phyloP scores from a whole-genome alignment of 1,140 invertebrate species.

The Procambarus clarkii region DNA sequence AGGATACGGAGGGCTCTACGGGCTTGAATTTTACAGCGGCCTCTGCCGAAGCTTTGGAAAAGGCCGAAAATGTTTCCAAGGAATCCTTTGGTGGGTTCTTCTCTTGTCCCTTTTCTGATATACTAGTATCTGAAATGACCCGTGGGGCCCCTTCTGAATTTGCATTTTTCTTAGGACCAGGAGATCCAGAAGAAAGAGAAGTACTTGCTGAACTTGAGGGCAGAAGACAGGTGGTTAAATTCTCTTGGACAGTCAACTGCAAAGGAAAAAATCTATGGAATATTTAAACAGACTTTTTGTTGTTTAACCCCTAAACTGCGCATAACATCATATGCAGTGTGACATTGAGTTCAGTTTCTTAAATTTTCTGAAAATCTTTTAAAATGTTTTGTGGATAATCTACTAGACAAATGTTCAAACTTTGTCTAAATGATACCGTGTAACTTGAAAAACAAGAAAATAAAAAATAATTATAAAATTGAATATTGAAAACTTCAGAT shows the following conservation, averaged over 20 bases:
- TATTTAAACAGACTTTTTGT: no score
- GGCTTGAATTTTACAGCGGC: constrained; percentile 29
- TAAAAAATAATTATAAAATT: no score
- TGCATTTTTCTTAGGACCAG: neutral
- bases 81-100: neutral
- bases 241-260: constrained; percentile 46
- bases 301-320: no score
- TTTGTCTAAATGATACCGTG: no score
- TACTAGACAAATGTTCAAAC: no score
- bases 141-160: neutral
- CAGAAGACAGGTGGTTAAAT: constrained; percentile 29
- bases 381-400: no score
- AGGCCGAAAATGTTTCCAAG: constrained; percentile 1
- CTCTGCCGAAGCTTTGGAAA: constrained; percentile 51
- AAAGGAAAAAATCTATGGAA: neutral
- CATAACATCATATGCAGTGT: no score
- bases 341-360: no score
- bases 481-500: no score
- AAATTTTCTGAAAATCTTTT: no score
- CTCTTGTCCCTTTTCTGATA: constrained; percentile 11
- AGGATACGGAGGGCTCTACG: neutral
- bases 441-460: no score
- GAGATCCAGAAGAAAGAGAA: neutral
- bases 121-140: neutral
- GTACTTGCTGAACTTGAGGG: neutral